phyloP scores from a whole-genome alignment of 2,888 invertebrate species.

The Plebejus melissa region DNA sequence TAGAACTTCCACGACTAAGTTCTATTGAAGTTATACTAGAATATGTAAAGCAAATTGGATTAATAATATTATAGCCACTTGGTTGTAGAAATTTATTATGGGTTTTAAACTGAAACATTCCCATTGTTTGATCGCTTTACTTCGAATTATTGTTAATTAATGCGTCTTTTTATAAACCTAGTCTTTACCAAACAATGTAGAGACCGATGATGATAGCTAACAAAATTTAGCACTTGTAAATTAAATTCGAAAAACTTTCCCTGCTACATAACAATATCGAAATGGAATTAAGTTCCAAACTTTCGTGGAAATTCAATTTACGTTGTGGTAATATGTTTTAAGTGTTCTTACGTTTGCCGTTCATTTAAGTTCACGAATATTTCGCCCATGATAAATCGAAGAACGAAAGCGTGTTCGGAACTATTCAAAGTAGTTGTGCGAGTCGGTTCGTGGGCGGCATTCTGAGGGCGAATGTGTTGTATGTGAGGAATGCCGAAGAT shows the following conservation, averaged over 20 bases:
- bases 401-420: conserved; percentile 50
- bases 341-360: conserved; percentile 25
- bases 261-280: conserved; percentile 12
- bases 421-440: conserved; percentile 68
- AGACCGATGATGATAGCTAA: not conserved
- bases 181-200: not conserved
- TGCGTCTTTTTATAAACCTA: not conserved
- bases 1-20: conserved; percentile 22
- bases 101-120: not conserved
- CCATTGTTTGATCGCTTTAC: not conserved
- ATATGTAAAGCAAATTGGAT: conserved; percentile 15
- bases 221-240: conserved; percentile 5
- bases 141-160: not conserved
- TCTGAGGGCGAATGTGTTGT: conserved; percentile 68
- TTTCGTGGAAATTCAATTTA: conserved; percentile 25
- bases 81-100: not conserved
- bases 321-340: conserved; percentile 26
- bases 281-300: conserved; percentile 20
- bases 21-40: conserved; percentile 19
- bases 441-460: conserved; percentile 64
- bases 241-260: conserved; percentile 5
- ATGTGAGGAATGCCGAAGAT: conserved; percentile 65
- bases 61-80: not conserved
- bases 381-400: conserved; percentile 34
- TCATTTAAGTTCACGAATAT: conserved; percentile 28